Base-by-base conservation (phyloP, 1,140 invertebrate genomes). In the Antheraea pernyi region DNA sequence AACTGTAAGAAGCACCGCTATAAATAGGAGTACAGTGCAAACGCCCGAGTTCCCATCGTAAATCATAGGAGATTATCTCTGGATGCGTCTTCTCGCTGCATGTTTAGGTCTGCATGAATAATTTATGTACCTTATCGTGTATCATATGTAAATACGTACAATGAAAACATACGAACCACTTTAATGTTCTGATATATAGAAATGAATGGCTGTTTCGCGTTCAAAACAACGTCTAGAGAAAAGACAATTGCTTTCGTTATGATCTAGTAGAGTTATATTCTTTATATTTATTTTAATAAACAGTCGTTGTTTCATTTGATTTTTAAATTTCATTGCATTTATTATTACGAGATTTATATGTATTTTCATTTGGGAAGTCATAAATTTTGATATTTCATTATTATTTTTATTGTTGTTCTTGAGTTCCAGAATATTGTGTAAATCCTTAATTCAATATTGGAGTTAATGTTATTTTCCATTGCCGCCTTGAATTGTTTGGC, bases 61-160 rank as follows among this genome's bases (percentile, higher is more conserved):
- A 89, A 89, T 89, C 89, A 89, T 69, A 66, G 74, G 78, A 87
- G 89, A 91, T 91, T 91, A 89, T 89, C 83, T 82, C 75, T 77
- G 78, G 75, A 80, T 81, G 78, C 78, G 77, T 84, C 82, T 78
- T 77, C 79, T 83, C 75, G 65, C 62, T 79, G 76, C 82, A 80
- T 82, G 76, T 81, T 85, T 83, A 76, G 79, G 79, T 82, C 78
- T 80, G 61, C 75, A 85, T 88, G 85, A 88, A 90, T 88, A 86
- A 88, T 89, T 84, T 84, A 90, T 63, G 69, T 74, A 78, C 82
- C 70, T 78, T 78, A 77, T 76, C 74, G 72, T 67, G 48, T 53
- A 68, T 60, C 53, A 67, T 68, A 53, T 53, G 69, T 48, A 65
- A 53, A 59, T 48, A 46, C 58, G 62, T 42, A 65, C 60, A 68